phyloP scores from a whole-genome alignment of 2,888 invertebrate genomes.

The Dynastes tityus region DNA sequence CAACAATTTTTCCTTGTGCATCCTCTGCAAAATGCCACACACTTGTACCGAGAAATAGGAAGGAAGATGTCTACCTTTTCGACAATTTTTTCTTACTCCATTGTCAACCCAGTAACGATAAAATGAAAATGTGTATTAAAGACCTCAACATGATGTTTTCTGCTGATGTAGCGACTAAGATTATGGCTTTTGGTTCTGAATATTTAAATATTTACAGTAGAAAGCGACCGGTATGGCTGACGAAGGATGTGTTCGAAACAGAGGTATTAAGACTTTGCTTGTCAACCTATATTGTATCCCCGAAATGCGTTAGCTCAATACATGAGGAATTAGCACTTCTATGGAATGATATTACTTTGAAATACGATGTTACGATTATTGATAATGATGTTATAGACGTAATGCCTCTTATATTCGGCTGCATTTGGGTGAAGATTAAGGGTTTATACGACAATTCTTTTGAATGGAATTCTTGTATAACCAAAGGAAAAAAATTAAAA shows the following conservation, averaged over 20 bases:
- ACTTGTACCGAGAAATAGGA: background rate
- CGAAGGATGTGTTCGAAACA: constrained; percentile 19
- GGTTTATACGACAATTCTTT: background rate
- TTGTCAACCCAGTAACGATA: background rate
- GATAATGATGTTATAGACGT: background rate
- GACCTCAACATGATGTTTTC: constrained; percentile 14
- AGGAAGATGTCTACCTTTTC: constrained; percentile 1
- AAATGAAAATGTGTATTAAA: background rate
- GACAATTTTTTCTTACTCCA: constrained; percentile 15
- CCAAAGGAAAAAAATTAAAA: background rate
- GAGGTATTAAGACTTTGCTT: constrained; percentile 22
- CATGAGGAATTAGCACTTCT: background rate
- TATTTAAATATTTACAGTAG: background rate
- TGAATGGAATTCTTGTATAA: constrained; percentile 26
- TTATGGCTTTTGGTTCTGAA: background rate
- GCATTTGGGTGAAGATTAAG: constrained; percentile 14
- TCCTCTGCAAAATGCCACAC: background rate
- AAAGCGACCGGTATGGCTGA: background rate
- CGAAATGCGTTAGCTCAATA: background rate
- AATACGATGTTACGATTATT: constrained; percentile 11
- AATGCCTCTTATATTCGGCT: constrained; percentile 14
- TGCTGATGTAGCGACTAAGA: background rate
- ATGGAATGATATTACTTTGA: constrained; percentile 4
- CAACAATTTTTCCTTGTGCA: background rate
- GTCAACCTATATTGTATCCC: constrained; percentile 10